Conservation (phyloP, 1,140 invertebrate species). For the Choristoneura fumiferana region DNA sequence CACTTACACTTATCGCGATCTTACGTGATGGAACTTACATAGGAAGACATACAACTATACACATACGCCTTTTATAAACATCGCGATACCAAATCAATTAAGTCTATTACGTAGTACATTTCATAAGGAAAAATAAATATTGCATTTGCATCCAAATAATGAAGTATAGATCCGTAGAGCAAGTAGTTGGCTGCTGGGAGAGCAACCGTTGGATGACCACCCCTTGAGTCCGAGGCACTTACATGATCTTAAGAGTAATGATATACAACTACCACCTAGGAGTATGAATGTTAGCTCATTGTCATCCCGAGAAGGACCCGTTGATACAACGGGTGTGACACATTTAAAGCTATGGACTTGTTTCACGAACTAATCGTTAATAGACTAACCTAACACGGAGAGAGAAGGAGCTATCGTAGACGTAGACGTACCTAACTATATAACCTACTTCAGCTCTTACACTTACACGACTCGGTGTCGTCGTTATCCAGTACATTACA, state of each 20-base stretch:
- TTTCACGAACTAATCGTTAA: constrained; percentile 70
- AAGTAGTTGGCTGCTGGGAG: constrained; percentile 28
- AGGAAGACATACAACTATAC: constrained; percentile 75
- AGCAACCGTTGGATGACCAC: constrained; percentile 53
- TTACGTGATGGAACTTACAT: constrained; percentile 68
- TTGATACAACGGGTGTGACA: constrained; percentile 75
- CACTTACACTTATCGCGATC: constrained; percentile 54
- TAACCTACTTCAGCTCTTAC: constrained; percentile 64
- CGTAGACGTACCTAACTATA: constrained; percentile 67
- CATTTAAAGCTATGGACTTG: constrained; percentile 78
- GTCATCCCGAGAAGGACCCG: constrained; percentile 63
- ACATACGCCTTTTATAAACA: constrained; percentile 48
- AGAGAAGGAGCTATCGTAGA: constrained; percentile 68
- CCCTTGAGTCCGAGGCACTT: constrained; percentile 73
- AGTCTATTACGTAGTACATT: constrained; percentile 28
- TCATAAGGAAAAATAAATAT: constrained; percentile 23
- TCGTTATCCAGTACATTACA: constrained; percentile 65
- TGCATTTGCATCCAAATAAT: constrained; percentile 17
- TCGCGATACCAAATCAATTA: constrained; percentile 33
- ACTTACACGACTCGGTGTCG: constrained; percentile 54
- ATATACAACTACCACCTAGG: constrained; percentile 70
- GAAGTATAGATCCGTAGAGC: constrained; percentile 17
- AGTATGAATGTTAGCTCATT: constrained; percentile 64
- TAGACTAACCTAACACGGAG: constrained; percentile 72
- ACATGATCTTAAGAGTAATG: constrained; percentile 74